Evolutionary conservation across 2,113 vertebrate genomes (phyloP).

Genomic region (Hemicordylus capensis): DNA sequence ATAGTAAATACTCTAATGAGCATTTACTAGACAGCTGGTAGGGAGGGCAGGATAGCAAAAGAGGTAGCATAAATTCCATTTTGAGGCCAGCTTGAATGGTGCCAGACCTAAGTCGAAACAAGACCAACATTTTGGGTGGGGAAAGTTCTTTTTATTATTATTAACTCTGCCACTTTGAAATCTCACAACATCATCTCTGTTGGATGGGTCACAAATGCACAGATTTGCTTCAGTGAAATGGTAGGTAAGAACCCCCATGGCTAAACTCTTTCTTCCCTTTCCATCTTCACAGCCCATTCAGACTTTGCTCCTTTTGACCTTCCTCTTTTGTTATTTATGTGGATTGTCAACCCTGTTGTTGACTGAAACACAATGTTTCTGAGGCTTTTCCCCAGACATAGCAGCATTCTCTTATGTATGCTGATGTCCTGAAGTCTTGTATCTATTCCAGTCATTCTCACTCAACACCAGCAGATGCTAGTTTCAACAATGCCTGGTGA

Average conservation of each 20-base stretch:
- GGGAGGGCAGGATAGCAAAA: too few species aligned
- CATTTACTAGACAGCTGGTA: too few species aligned
- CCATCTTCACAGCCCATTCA: not conserved
- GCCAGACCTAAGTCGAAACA: too few species aligned
- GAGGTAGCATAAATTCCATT: too few species aligned
- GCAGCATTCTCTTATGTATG: not conserved
- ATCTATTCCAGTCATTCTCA: not conserved
- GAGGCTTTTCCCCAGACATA: not conserved
- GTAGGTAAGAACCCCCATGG: not conserved
- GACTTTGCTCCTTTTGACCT: not conserved
- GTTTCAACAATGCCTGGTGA: conserved; percentile 28
- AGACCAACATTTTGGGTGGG: too few species aligned
- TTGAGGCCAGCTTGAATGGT: too few species aligned
- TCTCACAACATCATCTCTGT: not conserved
- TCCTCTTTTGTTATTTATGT: not conserved
- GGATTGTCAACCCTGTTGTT: not conserved
- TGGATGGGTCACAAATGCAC: not conserved
- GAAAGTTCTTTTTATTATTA: too few species aligned
- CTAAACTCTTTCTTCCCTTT: not conserved
- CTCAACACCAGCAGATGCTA: not conserved
- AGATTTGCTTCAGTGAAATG: not conserved
- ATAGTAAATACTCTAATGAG: too few species aligned
- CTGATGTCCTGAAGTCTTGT: not conserved
- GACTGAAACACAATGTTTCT: not conserved
- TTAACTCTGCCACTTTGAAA: not conserved